Base-by-base conservation (phyloP, 2,888 invertebrate species). In the Polymixis lichenea region DNA sequence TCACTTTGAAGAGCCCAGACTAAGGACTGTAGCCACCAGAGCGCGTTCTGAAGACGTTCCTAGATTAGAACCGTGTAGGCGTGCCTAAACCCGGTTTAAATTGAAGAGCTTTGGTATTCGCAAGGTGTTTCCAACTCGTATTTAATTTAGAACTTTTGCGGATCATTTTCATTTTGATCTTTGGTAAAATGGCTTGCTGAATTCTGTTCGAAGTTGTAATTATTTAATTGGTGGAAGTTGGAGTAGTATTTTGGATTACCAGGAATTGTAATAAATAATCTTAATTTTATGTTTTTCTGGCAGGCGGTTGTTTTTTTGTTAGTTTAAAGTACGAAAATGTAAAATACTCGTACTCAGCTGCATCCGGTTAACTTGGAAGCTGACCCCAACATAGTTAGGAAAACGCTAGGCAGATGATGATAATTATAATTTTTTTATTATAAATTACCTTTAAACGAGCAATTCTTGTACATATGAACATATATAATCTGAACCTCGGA, bases 31-130 rank as follows among this genome's bases (percentile, higher is more conserved):
- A 83, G 86, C 58, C 71, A 75, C 77, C 78, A 66, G 65, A 71
- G 80, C 55, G 73, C 55, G 66, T 53, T 66, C 61, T 88, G 75
- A 84, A 86, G 80, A 69, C 72, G 85, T 86, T 88, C 81, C 88
- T 78, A 86, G 88, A 77, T 87, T 88, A 87, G 87, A 88, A 83
- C 75, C n/a, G 75, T 74, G 82, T 77, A 75, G 75, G 76, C 79
- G 83, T 86, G 86, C 85, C 83, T 86, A 85, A 88, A 86, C 89
- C 79, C 73, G 78, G 79, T 82, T 82, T 86, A 87, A 85, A 85
- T 87, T 88, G 78, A 84, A 85, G 86, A 75, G 80, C 72, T 87
- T 85, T 88, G 83, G 79, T 78, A 85, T 80, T 70, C 65, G 53
- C 74, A 64, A 79, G 72, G 64, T 78, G 82, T 83, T 81, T 61